phyloP scores from a whole-genome alignment of 2,888 invertebrate species.

The Salpingus planirostris region DNA sequence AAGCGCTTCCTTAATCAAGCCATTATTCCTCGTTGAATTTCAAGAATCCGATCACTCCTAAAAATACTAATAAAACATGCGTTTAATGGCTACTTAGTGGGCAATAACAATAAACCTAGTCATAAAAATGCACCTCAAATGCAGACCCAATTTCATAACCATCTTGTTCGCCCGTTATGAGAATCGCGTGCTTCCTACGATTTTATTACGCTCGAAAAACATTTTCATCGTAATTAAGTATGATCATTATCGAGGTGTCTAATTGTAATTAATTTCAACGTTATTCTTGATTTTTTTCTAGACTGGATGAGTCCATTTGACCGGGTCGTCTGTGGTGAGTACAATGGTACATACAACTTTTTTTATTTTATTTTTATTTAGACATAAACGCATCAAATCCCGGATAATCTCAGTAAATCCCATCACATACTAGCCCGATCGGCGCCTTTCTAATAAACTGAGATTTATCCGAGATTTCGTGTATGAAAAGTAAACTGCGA shows the following conservation, averaged over 20 bases:
- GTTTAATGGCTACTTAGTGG: constrained; percentile 38
- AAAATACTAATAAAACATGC: constrained; percentile 37
- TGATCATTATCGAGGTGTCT: constrained; percentile 1
- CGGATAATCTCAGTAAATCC: too few relatives aligned
- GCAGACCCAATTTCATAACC: too few relatives aligned
- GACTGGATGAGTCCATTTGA: constrained; percentile 95
- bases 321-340: constrained; percentile 91
- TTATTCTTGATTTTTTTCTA: constrained; percentile 52
- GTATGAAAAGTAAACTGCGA: too few relatives aligned
- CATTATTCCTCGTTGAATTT: constrained; percentile 13
- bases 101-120: constrained; percentile 39
- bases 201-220: too few relatives aligned
- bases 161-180: too few relatives aligned
- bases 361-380: constrained; percentile 49
- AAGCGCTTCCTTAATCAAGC: constrained; percentile 15
- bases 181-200: too few relatives aligned
- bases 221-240: too few relatives aligned
- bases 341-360: constrained; percentile 67
- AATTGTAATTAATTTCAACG: constrained; percentile 5
- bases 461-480: too few relatives aligned
- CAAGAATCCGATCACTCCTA: constrained; percentile 21
- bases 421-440: too few relatives aligned
- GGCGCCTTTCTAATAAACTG: too few relatives aligned
- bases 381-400: too few relatives aligned
- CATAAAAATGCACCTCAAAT: constrained; percentile 35